Base-by-base conservation (phyloP, 2,888 invertebrate genomes). In the Flexamia atlantica region DNA sequence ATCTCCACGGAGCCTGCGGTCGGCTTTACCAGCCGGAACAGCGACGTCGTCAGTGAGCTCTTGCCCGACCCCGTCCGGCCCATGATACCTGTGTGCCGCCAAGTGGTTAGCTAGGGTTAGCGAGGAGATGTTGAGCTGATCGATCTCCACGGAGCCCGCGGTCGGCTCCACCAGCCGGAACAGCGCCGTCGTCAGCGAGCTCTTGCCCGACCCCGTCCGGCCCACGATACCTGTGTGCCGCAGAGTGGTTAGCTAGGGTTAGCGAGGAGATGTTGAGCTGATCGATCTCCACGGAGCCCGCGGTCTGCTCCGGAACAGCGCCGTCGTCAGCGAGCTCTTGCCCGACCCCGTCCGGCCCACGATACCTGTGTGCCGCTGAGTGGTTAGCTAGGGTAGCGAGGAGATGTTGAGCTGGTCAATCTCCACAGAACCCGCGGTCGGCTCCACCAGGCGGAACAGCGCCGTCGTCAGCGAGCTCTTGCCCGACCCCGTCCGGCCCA, bases 1-100 rank as follows among this genome's bases (percentile, higher is more conserved):
- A 94, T 91, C 36, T 87, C 88, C 70, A 94, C 92, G 25, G 86
- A 88, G 5, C 93, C 93, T 0, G 89, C 88, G 0, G 89, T 90
- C 36, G 93, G 88, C 85, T 94, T 93, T 14, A 92, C 92, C 82
- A 94, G 88, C 70, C 94, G 91, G 87, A 93, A 94, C 46, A 94
- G 88, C 2, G 92, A 92, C 64, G 91, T 90, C 7, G 92, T 91
- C 0, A 94, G 88, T 0, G 93, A 92, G 25, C 92, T 92, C 88
- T 93, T 93, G 0, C 93, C 93, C 86, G 90, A 88, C 68, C 91
- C 91, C 0, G 91, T 91, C 84, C 91, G 88, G 14, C 91, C 91
- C 64, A 92, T 89, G 64, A 92, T 90, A 70, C 91, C 91, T 91
- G 84, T 17, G 2, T 17, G 14, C 7, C 46, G 17, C 12, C 7